Conservation (phyloP, 2,888 invertebrate species). For the Flabesymbios commensalis region DNA sequence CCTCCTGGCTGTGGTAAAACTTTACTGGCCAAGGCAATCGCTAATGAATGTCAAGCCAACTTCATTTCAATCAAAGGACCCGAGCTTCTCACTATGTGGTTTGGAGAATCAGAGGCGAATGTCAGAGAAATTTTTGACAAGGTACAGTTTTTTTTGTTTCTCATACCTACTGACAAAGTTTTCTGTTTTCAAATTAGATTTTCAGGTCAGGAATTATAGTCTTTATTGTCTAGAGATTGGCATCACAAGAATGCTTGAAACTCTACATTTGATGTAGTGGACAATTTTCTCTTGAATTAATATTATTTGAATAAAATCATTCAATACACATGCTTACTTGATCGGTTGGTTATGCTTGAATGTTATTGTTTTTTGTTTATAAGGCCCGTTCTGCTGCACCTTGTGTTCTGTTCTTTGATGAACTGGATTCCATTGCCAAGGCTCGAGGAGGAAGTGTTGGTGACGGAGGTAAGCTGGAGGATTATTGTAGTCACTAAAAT, state of each 20-base stretch:
- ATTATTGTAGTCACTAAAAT: too few relatives aligned
- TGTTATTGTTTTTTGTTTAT: too few relatives aligned
- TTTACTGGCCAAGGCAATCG: constrained; percentile 78
- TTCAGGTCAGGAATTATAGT: background rate
- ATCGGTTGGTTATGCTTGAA: too few relatives aligned
- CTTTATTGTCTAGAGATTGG: background rate
- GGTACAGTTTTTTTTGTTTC: too few relatives aligned
- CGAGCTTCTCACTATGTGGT: constrained; percentile 99
- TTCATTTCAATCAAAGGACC: constrained; percentile 98
- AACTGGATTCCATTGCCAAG: constrained; percentile 99
- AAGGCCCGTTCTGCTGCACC: constrained; percentile 97
- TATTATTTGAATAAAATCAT: too few relatives aligned
- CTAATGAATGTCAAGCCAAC: constrained; percentile 99
- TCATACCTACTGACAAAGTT: background rate
- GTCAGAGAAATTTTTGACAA: constrained; percentile 99
- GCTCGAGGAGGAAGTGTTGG: constrained; percentile 96
- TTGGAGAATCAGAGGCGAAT: constrained; percentile 99
- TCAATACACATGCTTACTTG: too few relatives aligned
- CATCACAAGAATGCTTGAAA: too few relatives aligned
- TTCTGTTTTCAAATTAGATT: background rate
- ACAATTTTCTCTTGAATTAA: too few relatives aligned
- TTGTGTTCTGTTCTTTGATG: constrained; percentile 99
- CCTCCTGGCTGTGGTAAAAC: constrained; percentile 89
- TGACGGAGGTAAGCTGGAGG: constrained; percentile 77
- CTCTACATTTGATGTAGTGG: too few relatives aligned